Evolutionary conservation across 1,140 invertebrate species (phyloP), one percentile per base, ranked within the genome.

Genomic region (Tribolium castaneum): DNA sequence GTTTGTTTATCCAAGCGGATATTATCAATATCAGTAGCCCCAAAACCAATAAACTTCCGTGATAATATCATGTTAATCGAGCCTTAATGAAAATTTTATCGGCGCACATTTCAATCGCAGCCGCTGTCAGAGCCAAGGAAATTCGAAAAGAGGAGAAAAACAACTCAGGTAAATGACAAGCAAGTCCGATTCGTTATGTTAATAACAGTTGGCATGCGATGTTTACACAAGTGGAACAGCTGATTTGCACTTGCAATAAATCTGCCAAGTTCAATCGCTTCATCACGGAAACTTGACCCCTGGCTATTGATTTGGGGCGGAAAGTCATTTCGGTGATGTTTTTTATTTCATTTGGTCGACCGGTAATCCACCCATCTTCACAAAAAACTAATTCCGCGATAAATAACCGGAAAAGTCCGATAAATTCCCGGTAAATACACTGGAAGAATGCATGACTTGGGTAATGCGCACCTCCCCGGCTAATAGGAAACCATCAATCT

Each of bases 361-460:
- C 25, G 5, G 25, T 30, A 30, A 30, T 30, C 25, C 25, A 3
- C 1, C 25, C 25, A 30, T 30, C 25, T 30, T 30, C 25, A 30
- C 25, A 62, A 62, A 62, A 62, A 62, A 62, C 22, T 62, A 34
- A 62, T 62, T 14, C n/a, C 56, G 9, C 16, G 6, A 66, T 35
- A 59, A 59, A 59, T 59, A 59, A 22, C 14, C 14, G 16, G 30
- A 66, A 35, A 30, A 34, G 7, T 22, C 19, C 25, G 10, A 66
- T 66, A 66, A 62, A 62, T 62, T 62, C 30, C 56, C 56, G 9
- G 2, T 62, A 62, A 66, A 66, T 66, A 66, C 59, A 66, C 59
- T 35, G 59, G 19, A 66, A 66, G 54, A 66, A 66, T 66, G 59
- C 30, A 66, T 39, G 39, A 45, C 39, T 45, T 45, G 39, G 39